These are phyloP conservation scores for Calliphora vicina DNA, from an alignment of 1,140 invertebrate species.

Conservation along the genomic window DNA sequence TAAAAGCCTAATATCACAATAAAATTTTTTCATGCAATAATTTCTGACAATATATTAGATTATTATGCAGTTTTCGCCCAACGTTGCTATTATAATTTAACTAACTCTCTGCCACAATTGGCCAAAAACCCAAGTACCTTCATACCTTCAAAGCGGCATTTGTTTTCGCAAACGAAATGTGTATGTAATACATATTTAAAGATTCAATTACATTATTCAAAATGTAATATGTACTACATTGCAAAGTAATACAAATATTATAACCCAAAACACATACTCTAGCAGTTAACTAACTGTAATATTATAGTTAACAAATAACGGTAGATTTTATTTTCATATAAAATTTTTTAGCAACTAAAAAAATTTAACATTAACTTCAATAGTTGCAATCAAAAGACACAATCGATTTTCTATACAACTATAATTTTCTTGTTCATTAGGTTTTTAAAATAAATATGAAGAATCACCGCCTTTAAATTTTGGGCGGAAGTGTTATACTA, in stretches of 20 bases:
- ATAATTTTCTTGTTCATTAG: conserved; percentile 9
- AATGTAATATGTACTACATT: no score
- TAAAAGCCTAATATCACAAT: no score
- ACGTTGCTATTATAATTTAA: no score
- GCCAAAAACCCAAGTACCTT: no score
- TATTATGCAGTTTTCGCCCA: no score
- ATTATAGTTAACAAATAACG: not conserved
- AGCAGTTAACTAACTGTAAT: not conserved
- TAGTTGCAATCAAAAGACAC: not conserved
- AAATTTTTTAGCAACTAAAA: no score
- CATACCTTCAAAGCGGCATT: not conserved
- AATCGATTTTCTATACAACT: not conserved
- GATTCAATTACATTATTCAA: not conserved
- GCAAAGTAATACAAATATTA: not conserved
- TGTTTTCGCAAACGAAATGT: not conserved
- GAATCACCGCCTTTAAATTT: not conserved
- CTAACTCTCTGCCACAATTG: no score
- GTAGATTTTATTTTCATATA: not conserved
- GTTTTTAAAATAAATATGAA: not conserved
- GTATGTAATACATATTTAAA: not conserved
- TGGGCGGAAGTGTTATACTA: not conserved
- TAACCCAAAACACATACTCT: not conserved
- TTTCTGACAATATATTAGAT: no score
- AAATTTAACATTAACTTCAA: not conserved
- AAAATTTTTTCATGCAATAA: no score